Percentiles rank a stretch among this genome's conserved stretches.
Evolutionary conservation across 2,797 vertebrate genomes (phyloP).

Genomic region (Todus mexicanus): DNA sequence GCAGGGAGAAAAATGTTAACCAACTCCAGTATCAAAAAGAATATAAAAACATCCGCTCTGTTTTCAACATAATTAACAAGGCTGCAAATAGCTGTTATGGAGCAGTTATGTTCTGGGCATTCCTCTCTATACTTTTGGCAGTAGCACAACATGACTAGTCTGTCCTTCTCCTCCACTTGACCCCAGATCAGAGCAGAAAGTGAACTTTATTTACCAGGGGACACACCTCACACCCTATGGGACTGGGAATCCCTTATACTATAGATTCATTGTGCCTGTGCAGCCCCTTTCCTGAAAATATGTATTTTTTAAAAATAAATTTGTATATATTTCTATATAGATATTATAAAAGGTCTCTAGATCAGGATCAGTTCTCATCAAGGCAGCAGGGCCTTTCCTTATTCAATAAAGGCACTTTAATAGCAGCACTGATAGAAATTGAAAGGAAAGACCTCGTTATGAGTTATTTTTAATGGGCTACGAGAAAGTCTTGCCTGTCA

Average conservation of each 20-base stretch:
- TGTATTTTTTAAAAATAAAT: not conserved
- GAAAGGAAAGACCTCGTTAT: not conserved
- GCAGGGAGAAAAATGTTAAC: not conserved
- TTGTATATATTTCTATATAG: not conserved
- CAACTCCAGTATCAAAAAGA: not conserved
- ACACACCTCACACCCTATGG: not conserved
- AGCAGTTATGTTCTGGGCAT: not conserved
- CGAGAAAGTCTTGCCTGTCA: not conserved
- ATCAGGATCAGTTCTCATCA: not conserved
- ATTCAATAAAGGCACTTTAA: not conserved
- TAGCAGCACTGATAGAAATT: not conserved
- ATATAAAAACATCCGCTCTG: not conserved
- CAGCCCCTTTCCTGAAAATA: not conserved
- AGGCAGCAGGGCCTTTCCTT: not conserved
- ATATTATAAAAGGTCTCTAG: not conserved
- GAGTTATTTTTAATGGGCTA: not conserved
- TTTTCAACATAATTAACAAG: not conserved
- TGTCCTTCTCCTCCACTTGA: not conserved
- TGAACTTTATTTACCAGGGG: not conserved
- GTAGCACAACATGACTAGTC: not conserved
- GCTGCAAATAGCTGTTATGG: not conserved
- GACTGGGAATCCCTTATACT: not conserved
- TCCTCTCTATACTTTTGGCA: not conserved
- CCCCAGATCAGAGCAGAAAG: not conserved
- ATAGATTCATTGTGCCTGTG: not conserved